Percentiles rank a stretch among this genome's conserved stretches.
Evolutionary conservation across 2,113 vertebrate species (phyloP).

Genomic region (Vombatus ursinus): DNA sequence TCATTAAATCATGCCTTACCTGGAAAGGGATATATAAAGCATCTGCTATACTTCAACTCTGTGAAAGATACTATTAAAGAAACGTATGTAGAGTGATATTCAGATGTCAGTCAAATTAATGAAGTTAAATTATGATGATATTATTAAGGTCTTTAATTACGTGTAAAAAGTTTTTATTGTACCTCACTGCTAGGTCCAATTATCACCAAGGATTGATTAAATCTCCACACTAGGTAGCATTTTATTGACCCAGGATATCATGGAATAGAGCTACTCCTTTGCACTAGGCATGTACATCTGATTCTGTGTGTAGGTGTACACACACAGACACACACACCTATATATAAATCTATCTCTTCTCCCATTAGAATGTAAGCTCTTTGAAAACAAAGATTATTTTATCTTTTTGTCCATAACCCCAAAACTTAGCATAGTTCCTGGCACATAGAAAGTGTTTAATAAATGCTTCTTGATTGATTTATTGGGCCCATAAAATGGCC

Average conservation of each 20-base stretch:
- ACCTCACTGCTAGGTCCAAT: not conserved
- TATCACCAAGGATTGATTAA: not conserved
- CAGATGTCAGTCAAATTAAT: not conserved
- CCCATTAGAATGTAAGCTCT: too few species aligned
- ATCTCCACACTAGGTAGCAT: not conserved
- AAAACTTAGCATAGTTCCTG: not conserved
- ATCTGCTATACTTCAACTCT: not conserved
- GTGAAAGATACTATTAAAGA: not conserved
- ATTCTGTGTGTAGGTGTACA: too few species aligned
- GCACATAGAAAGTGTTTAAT: not conserved
- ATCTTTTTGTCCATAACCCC: not conserved
- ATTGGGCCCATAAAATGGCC: not conserved
- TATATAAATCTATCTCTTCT: not conserved
- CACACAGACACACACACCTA: too few species aligned
- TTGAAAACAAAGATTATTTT: not conserved
- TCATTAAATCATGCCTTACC: not conserved
- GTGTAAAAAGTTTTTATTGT: not conserved
- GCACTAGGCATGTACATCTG: not conserved
- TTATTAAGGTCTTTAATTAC: not conserved
- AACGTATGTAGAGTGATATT: not conserved
- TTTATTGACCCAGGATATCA: not conserved
- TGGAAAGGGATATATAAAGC: not conserved
- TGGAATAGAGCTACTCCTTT: not conserved
- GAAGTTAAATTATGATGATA: not conserved
- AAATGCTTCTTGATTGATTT: not conserved